These are phyloP conservation scores for Chesias legatella DNA, from an alignment of 2,888 invertebrate species.

Conservation along the genomic window DNA sequence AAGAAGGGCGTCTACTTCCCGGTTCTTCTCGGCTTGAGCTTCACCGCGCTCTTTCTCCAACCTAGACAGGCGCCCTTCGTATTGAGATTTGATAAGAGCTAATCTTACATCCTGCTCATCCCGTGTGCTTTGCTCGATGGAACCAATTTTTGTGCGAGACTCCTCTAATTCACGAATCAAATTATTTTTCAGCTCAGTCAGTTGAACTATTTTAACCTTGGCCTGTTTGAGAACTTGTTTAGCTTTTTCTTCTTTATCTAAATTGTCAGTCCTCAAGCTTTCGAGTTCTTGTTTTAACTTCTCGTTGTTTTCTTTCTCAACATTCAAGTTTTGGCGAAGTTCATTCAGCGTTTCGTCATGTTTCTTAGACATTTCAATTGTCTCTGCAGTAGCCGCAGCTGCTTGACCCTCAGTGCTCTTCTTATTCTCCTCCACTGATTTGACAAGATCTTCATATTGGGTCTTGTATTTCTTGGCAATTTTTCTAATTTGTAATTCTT, in stretches of 20 bases:
- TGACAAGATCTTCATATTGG: slow-evolving; percentile 88
- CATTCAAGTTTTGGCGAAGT: slow-evolving; percentile 61
- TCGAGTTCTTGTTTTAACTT: slow-evolving; percentile 84
- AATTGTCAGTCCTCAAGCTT: slow-evolving; percentile 72
- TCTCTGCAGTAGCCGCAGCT: slow-evolving; percentile 67
- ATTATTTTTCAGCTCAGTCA: slow-evolving; percentile 85
- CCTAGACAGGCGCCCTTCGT: slow-evolving; percentile 84
- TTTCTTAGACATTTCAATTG: slow-evolving; percentile 72
- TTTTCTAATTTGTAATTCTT: slow-evolving; percentile 88
- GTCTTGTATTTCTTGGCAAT: slow-evolving; percentile 96
- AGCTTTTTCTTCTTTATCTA: slow-evolving; percentile 83
- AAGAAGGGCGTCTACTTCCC: slow-evolving; percentile 85
- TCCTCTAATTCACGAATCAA: slow-evolving; percentile 81
- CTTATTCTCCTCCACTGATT: slow-evolving; percentile 83
- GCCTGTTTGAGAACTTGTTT: slow-evolving; percentile 86
- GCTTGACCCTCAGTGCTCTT: slow-evolving; percentile 78
- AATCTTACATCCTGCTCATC: slow-evolving; percentile 81
- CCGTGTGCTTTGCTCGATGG: slow-evolving; percentile 74
- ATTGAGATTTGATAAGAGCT: slow-evolving; percentile 84
- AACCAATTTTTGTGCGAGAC: slow-evolving; percentile 70
- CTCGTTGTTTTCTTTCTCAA: slow-evolving; percentile 81
- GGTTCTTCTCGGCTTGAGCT: slow-evolving; percentile 79
- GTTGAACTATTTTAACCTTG: slow-evolving; percentile 85
- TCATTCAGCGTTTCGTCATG: slow-evolving; percentile 73
- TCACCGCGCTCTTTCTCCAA: slow-evolving; percentile 87